A percentile compares a stretch with the other conserved stretches of the same genome.
Evolutionary conservation across 2,888 invertebrate genomes (phyloP).

Genomic region (Caenorhabditis wallacei): DNA sequence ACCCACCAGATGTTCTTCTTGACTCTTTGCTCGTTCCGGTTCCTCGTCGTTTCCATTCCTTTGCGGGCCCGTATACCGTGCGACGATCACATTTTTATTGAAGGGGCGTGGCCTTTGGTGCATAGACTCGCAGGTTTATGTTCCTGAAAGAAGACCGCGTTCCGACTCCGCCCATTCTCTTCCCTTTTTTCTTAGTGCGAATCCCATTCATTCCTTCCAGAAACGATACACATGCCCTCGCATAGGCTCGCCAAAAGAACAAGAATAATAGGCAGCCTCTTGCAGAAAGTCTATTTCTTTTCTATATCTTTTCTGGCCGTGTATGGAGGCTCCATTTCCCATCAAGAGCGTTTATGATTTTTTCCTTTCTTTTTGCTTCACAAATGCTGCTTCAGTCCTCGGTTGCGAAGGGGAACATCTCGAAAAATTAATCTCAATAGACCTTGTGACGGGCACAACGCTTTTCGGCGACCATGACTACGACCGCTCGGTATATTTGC

Average conservation of each 20-base stretch:
- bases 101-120: slow-evolving; percentile 7
- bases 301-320: not conserved
- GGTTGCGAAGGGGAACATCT: not conserved
- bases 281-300: slow-evolving; percentile 4
- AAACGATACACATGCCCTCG: not conserved
- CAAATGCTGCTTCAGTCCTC: not conserved
- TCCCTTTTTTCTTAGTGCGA: not conserved
- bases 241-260: not conserved
- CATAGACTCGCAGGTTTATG: not conserved
- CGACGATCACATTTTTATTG: not conserved
- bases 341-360: not conserved
- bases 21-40: no score
- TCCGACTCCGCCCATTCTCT: slow-evolving; percentile 33
- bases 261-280: slow-evolving; percentile 2
- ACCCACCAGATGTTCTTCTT: no score
- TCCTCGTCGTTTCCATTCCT: not conserved
- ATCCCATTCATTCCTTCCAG: slow-evolving; percentile 1
- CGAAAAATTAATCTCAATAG: no score
- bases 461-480: no score
- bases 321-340: not conserved
- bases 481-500: no score
- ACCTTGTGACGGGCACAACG: no score
- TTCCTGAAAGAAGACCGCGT: not conserved
- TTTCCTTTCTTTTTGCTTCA: not conserved
- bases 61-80: not conserved